phyloP scores from a whole-genome alignment of 1,140 invertebrate genomes.

The Melipona quadrifasciata region DNA sequence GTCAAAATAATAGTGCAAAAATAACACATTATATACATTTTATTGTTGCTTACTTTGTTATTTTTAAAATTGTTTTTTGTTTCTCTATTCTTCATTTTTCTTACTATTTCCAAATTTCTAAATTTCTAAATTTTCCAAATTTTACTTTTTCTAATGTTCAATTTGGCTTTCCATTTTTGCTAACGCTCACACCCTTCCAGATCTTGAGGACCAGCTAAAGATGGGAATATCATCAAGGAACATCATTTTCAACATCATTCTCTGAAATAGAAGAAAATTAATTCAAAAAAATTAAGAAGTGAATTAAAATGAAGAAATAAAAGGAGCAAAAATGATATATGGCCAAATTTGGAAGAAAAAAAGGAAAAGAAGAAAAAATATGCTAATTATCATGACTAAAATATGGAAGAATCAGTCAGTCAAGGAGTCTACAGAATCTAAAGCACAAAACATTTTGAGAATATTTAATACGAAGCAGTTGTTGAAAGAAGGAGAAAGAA shows the following conservation, averaged over 20 bases:
- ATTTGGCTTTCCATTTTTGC: slow-evolving; percentile 77
- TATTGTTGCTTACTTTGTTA: not conserved
- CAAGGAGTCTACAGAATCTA: not conserved
- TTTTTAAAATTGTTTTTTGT: not conserved
- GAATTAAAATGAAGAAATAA: not conserved
- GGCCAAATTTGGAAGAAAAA: not conserved
- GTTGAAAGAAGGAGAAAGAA: no score
- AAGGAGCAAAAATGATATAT: not conserved
- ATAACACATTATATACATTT: not conserved
- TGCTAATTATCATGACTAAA: not conserved
- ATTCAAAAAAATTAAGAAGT: no score
- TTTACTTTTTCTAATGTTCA: slow-evolving; percentile 6
- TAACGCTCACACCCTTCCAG: slow-evolving; percentile 81
- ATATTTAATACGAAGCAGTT: not conserved
- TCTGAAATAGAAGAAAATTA: not conserved
- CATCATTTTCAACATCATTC: no score
- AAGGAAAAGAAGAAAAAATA: not conserved
- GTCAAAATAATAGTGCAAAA: not conserved
- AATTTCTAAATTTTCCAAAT: not conserved
- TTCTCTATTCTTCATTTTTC: not conserved
- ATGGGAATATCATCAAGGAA: not conserved
- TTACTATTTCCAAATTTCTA: no score
- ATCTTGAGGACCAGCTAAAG: slow-evolving; percentile 44
- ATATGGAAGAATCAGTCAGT: not conserved
- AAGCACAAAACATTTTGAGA: not conserved